A percentile compares a stretch with the other conserved stretches of the same genome.
Conservation (phyloP, 2,113 vertebrate species). For the Malurus elegans region DNA sequence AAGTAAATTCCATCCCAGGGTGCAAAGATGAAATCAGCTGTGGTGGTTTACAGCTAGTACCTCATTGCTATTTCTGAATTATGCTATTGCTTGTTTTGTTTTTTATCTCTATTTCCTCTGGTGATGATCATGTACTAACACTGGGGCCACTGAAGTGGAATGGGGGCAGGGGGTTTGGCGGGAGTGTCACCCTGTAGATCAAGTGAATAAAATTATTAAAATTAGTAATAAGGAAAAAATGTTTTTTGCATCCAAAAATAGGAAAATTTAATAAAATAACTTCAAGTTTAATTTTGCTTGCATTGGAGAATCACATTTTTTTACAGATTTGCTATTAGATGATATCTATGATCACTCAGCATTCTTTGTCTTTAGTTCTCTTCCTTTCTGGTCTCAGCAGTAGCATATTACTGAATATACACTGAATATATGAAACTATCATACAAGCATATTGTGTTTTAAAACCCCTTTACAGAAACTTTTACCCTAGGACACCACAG, state of each 20-base stretch:
- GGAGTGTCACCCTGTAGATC: background rate
- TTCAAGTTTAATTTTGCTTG: background rate
- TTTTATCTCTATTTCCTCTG: background rate
- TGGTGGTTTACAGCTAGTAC: background rate
- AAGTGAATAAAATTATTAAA: background rate
- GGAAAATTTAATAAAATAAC: background rate
- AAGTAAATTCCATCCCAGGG: conserved; percentile 4
- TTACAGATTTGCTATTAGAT: background rate
- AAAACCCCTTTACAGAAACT: background rate
- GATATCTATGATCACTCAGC: background rate
- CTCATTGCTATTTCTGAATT: conserved; percentile 2
- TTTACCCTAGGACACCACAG: background rate
- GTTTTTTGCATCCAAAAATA: background rate
- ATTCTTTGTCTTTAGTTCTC: background rate
- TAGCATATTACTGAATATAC: background rate
- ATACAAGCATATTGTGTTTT: background rate
- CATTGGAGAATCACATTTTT: background rate
- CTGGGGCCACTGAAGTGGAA: background rate
- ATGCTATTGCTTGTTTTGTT: background rate
- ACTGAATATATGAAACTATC: background rate
- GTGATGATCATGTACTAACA: background rate
- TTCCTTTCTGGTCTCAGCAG: background rate
- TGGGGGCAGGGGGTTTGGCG: background rate
- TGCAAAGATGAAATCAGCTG: background rate
- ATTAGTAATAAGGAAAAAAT: background rate